Conservation (phyloP, 1,140 invertebrate species). For the Apis florea region DNA sequence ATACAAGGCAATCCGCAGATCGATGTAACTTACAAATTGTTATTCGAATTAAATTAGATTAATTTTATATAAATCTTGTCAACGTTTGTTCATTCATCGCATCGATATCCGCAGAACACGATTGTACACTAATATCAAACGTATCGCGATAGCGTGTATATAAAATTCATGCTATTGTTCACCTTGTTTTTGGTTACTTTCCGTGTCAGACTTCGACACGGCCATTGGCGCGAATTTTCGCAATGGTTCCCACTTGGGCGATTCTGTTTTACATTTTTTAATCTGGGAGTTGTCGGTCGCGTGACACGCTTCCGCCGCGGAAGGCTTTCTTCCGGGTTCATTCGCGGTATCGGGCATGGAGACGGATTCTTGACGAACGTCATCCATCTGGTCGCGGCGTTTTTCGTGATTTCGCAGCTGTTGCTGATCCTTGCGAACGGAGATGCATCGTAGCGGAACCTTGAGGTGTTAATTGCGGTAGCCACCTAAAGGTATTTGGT, state of each 20-base stretch:
- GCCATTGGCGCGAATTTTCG: conserved; percentile 53
- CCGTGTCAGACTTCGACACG: conserved; percentile 23
- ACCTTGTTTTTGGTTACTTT: conserved; percentile 33
- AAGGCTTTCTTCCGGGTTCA: conserved; percentile 45
- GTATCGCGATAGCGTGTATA: too few relatives aligned
- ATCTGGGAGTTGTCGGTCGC: background rate
- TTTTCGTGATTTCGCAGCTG: conserved; percentile 56
- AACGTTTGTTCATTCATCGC: too few relatives aligned
- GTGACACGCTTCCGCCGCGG: conserved; percentile 16
- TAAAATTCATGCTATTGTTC: too few relatives aligned
- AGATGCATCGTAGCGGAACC: conserved; percentile 57
- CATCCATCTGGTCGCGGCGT: conserved; percentile 63
- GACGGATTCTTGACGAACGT: conserved; percentile 64
- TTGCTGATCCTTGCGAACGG: conserved; percentile 51
- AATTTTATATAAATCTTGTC: too few relatives aligned
- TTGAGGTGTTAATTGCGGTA: conserved; percentile 59
- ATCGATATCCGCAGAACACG: too few relatives aligned
- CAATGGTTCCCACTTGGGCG: conserved; percentile 59
- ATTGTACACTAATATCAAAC: too few relatives aligned
- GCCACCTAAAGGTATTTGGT: conserved; percentile 60
- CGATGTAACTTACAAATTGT: too few relatives aligned
- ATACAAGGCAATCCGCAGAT: too few relatives aligned
- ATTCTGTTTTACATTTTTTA: conserved; percentile 19
- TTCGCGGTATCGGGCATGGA: conserved; percentile 49
- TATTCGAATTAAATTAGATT: too few relatives aligned